These are phyloP conservation scores for Gymnocephalus cernua DNA, from an alignment of 2,113 vertebrate genomes.

Conservation along the genomic window DNA sequence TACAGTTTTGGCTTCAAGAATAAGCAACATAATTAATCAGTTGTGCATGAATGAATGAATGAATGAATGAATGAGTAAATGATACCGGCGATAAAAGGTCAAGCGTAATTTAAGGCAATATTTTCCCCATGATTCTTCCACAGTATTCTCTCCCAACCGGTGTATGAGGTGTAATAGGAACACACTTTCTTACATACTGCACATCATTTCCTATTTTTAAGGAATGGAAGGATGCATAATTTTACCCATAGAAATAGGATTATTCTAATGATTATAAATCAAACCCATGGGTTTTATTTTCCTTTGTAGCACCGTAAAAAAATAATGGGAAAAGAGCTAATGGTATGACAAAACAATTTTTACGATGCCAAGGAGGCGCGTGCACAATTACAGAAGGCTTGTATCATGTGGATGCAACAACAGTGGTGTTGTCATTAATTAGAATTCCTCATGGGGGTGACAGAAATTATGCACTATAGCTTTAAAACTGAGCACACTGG, in stretches of 20 bases:
- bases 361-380: background rate
- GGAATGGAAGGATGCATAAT: slow-evolving; percentile 53
- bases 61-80: slow-evolving; percentile 40
- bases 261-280: slow-evolving; percentile 67
- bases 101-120: slow-evolving; percentile 41
- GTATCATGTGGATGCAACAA: no score
- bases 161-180: slow-evolving; percentile 31
- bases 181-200: slow-evolving; percentile 44
- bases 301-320: background rate
- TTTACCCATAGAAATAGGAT: slow-evolving; percentile 74
- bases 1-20: slow-evolving; percentile 31
- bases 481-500: background rate
- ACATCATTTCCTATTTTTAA: slow-evolving; percentile 58
- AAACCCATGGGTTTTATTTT: slow-evolving; percentile 28
- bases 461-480: no score
- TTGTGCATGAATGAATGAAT: slow-evolving; percentile 10
- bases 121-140: slow-evolving; percentile 35
- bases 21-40: slow-evolving; percentile 28
- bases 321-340: slow-evolving; percentile 11
- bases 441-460: no score
- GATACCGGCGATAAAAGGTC: slow-evolving; percentile 14
- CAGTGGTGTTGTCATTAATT: no score
- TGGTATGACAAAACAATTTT: slow-evolving; percentile 28
- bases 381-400: no score
- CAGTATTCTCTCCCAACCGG: slow-evolving; percentile 33